Evolutionary conservation across 2,888 invertebrate species (phyloP).

Genomic region (Parascotia fuliginaria): DNA sequence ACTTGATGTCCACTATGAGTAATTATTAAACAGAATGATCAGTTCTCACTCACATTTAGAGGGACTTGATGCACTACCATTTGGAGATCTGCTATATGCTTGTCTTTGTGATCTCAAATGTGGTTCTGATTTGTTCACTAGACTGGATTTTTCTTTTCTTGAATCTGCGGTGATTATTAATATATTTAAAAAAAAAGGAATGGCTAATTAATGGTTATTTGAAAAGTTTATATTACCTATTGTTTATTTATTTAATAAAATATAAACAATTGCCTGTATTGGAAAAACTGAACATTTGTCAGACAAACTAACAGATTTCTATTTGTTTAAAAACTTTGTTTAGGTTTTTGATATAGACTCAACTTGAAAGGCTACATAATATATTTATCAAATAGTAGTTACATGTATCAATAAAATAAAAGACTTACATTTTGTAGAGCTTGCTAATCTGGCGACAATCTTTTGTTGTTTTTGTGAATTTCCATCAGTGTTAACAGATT

Average conservation of each 20-base stretch:
- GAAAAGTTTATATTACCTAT: too few species aligned
- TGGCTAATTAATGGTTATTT: too few species aligned
- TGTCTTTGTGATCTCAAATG: not conserved
- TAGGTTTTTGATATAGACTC: too few species aligned
- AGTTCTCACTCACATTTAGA: not conserved
- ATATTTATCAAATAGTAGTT: not conserved
- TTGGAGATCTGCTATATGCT: not conserved
- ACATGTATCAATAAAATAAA: not conserved
- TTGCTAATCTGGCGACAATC: constrained; percentile 53
- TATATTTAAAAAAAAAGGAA: too few species aligned
- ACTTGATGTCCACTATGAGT: too few species aligned
- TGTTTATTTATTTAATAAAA: too few species aligned
- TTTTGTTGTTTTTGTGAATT: constrained; percentile 52
- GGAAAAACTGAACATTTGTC: too few species aligned
- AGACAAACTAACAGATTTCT: too few species aligned
- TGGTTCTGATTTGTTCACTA: not conserved
- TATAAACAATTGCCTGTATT: too few species aligned
- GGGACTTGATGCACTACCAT: not conserved
- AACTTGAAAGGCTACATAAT: too few species aligned
- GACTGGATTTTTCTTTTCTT: not conserved
- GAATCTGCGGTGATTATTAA: not conserved
- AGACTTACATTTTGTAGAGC: constrained; percentile 57
- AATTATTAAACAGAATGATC: too few species aligned
- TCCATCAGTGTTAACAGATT: constrained; percentile 47
- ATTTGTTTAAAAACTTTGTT: too few species aligned